These are phyloP conservation scores for Coranthus polyacanthus DNA, from an alignment of 2,797 vertebrate species.

Conservation along the genomic window DNA sequence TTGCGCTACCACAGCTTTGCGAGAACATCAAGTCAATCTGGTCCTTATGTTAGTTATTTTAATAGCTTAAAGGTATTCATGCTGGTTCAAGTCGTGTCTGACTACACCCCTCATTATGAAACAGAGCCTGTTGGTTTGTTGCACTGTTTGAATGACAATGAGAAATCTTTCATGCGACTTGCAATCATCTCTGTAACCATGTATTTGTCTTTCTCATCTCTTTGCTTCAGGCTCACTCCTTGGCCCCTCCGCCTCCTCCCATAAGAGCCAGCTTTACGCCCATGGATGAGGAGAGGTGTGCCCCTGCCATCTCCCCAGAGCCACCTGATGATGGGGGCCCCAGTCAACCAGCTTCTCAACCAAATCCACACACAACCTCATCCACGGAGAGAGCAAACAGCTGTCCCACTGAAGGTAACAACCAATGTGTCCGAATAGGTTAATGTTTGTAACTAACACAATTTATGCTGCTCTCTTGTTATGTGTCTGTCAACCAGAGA, in stretches of 20 bases:
- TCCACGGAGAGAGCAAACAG: conserved; percentile 39
- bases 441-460: conserved; percentile 17
- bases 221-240: conserved; percentile 62
- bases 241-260: conserved; percentile 56
- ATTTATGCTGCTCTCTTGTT: conserved; percentile 22
- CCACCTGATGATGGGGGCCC: conserved; percentile 83
- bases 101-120: conserved; percentile 13
- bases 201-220: background rate
- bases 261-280: conserved; percentile 68
- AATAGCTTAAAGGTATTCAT: conserved; percentile 49
- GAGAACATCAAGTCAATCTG: background rate
- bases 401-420: conserved; percentile 63
- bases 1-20: conserved; percentile 27
- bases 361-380: conserved; percentile 25
- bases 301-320: conserved; percentile 77
- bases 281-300: conserved; percentile 89
- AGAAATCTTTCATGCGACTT: conserved; percentile 16
- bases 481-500: conserved; percentile 4
- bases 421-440: background rate
- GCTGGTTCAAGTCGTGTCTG: conserved; percentile 41
- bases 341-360: conserved; percentile 29
- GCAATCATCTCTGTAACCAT: conserved; percentile 4
- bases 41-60: conserved; percentile 29
- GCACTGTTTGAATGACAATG: conserved; percentile 12
- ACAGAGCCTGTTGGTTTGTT: conserved; percentile 1